phyloP scores from a whole-genome alignment of 2,797 vertebrate genomes.

The Enteromius viviparus region DNA sequence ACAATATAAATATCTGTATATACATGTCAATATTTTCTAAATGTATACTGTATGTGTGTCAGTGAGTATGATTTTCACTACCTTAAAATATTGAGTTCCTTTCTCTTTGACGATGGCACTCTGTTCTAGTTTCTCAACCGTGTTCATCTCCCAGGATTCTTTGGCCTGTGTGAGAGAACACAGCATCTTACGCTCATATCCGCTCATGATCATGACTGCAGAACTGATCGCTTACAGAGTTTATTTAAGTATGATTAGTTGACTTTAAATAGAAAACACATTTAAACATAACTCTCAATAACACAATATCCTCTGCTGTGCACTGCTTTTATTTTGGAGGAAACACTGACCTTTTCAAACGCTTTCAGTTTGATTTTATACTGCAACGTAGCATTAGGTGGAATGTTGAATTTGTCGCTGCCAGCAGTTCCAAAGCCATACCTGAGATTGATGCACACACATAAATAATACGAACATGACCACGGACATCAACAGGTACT shows the following conservation, averaged over 20 bases:
- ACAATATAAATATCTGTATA: no score
- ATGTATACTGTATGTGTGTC: no score
- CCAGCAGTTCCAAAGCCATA: constrained; percentile 88
- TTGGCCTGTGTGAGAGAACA: constrained; percentile 81
- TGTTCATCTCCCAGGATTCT: constrained; percentile 97
- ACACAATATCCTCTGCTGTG: neutral
- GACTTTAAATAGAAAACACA: neutral
- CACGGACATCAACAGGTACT: constrained; percentile 8
- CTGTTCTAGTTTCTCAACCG: constrained; percentile 91
- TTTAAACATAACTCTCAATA: no score
- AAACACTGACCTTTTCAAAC: constrained; percentile 89
- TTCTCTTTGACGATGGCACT: constrained; percentile 91
- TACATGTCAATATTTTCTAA: no score
- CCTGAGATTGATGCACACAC: constrained; percentile 68
- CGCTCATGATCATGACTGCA: neutral
- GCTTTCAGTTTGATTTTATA: constrained; percentile 89
- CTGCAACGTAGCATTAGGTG: constrained; percentile 83
- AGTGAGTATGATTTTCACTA: constrained; percentile 58
- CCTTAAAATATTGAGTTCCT: constrained; percentile 95
- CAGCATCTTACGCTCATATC: neutral
- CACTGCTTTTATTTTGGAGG: neutral
- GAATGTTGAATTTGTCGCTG: constrained; percentile 85
- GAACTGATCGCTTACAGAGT: neutral
- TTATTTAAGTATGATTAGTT: neutral
- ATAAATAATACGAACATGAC: neutral